A percentile compares a stretch with the other conserved stretches of the same genome.
These are phyloP conservation scores for Ranitomeya variabilis DNA, from an alignment of 2,113 vertebrate species.

Conservation along the genomic window DNA sequence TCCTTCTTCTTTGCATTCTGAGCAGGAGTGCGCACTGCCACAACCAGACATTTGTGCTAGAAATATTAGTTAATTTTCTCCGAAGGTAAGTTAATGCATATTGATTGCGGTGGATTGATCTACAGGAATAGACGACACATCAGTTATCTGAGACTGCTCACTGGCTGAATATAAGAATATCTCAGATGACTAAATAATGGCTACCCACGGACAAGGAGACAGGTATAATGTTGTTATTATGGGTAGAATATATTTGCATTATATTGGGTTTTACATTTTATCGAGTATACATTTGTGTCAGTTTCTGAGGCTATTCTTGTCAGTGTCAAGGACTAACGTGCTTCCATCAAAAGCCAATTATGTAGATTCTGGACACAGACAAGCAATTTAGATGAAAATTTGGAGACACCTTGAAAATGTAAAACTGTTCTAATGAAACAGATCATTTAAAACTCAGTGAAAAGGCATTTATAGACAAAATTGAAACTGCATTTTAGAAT, in stretches of 20 bases:
- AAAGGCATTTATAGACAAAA: neutral
- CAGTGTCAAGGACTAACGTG: neutral
- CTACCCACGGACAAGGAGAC: neutral
- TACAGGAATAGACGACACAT: neutral
- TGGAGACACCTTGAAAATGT: constrained; percentile 18
- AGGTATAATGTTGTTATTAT: neutral
- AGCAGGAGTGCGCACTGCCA: neutral
- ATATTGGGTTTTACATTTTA: neutral
- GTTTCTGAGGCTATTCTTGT: neutral
- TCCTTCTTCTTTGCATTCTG: constrained; percentile 8
- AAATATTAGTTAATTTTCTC: constrained; percentile 5
- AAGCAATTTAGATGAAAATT: constrained; percentile 21
- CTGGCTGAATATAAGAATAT: neutral
- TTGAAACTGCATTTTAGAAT: neutral
- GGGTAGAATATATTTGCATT: constrained; percentile 1
- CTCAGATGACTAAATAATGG: neutral
- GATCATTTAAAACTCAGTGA: neutral
- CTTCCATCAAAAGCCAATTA: constrained; percentile 18
- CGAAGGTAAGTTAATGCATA: neutral
- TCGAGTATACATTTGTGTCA: neutral
- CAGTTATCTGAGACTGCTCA: neutral
- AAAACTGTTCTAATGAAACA: neutral
- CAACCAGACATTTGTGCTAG: neutral
- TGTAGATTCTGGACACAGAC: constrained; percentile 9
- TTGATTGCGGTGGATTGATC: neutral